Conservation (phyloP, 53 echinoderm and acorn worm genomes). For the Mesocentrotus franciscanus region DNA sequence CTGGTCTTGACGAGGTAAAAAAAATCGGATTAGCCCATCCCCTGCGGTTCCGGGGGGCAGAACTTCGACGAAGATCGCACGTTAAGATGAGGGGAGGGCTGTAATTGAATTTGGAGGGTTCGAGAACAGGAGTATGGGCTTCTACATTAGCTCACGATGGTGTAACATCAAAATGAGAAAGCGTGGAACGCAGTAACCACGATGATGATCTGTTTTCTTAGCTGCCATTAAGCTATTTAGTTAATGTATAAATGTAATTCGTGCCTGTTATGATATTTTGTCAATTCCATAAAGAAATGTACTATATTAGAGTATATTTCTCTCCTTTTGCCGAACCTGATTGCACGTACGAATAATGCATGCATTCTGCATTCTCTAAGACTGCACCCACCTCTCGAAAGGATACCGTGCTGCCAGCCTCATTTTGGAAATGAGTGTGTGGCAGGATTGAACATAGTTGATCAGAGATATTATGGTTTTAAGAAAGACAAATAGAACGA, state of each 20-base stretch:
- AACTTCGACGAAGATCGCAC: conserved; percentile 24
- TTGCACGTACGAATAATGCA: no score
- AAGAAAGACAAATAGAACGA: no score
- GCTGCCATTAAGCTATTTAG: background rate
- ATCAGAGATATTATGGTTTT: no score
- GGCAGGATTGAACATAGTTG: no score
- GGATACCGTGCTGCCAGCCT: no score
- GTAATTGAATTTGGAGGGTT: conserved; percentile 8
- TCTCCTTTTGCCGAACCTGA: no score
- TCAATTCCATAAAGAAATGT: no score
- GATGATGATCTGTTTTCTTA: conserved; percentile 1
- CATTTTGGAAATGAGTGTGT: no score
- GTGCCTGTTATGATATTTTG: background rate
- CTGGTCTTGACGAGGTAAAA: background rate
- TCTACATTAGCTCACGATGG: conserved; percentile 38
- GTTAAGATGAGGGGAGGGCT: background rate
- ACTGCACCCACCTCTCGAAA: no score
- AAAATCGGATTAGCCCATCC: conserved; percentile 53
- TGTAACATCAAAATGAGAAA: background rate
- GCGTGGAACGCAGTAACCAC: background rate
- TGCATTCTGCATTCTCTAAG: no score
- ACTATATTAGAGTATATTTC: no score
- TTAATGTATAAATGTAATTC: background rate
- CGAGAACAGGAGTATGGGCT: conserved; percentile 21
- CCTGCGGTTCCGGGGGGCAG: background rate